Evolutionary conservation across 2,797 vertebrate species (phyloP).

Genomic region (Chaetophractus vellerosus): DNA sequence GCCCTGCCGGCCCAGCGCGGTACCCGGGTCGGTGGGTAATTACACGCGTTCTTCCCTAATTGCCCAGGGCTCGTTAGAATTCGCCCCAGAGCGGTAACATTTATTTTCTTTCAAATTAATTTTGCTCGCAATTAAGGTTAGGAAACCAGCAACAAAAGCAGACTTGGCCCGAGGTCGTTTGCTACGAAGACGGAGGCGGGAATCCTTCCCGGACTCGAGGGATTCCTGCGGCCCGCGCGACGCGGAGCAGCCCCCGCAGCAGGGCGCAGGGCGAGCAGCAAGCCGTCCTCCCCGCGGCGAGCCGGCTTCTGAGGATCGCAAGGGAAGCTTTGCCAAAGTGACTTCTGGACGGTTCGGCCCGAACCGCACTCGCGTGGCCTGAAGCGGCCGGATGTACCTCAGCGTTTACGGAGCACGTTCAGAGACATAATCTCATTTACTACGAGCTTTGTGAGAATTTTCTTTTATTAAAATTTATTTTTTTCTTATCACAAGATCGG

Average conservation of each 20-base stretch:
- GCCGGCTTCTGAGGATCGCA: neutral
- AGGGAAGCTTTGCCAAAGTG: neutral
- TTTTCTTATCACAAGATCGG: conserved; percentile 64
- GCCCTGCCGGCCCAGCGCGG: conserved; percentile 26
- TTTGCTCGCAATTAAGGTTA: conserved; percentile 84
- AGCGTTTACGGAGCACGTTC: neutral
- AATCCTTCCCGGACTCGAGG: neutral
- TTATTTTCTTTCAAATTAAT: conserved; percentile 84
- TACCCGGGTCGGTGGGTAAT: conserved; percentile 66
- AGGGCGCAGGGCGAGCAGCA: neutral
- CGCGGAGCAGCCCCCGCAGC: rapidly evolving
- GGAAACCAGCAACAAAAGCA: conserved; percentile 83
- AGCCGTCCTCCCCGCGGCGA: neutral
- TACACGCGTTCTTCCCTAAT: conserved; percentile 80
- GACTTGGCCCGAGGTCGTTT: conserved; percentile 72
- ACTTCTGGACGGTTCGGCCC: neutral
- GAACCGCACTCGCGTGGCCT: neutral
- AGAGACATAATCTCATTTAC: neutral
- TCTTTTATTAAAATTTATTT: conserved; percentile 73
- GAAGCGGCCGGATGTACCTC: neutral
- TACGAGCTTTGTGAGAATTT: conserved; percentile 54
- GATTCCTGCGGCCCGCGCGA: neutral
- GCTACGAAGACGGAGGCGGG: conserved; percentile 63
- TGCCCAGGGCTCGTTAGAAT: conserved; percentile 84
- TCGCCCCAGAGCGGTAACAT: conserved; percentile 79